phyloP scores from a whole-genome alignment of 2,797 vertebrate genomes.

The Anguilla pacifica region DNA sequence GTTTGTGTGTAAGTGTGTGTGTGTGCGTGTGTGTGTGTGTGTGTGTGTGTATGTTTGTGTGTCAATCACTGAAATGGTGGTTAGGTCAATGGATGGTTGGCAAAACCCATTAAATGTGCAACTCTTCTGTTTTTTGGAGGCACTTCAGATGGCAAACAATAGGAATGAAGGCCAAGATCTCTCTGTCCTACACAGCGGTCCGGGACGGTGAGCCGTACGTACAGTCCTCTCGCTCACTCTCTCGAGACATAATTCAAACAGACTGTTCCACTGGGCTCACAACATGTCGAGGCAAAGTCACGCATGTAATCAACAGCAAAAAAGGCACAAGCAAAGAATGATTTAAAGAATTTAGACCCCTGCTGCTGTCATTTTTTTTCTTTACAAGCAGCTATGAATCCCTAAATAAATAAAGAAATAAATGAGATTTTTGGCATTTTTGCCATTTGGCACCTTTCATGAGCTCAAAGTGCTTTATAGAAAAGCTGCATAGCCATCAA shows the following conservation, averaged over 20 bases:
- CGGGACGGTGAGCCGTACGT: background rate
- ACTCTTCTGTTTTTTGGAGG: background rate
- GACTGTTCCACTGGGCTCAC: background rate
- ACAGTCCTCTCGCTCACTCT: background rate
- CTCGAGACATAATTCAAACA: background rate
- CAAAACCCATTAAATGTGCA: background rate
- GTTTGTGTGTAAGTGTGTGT: too few species aligned
- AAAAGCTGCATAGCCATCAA: too few species aligned
- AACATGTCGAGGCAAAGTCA: background rate
- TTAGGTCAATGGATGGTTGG: too few species aligned
- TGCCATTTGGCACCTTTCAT: too few species aligned
- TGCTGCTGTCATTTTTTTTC: background rate
- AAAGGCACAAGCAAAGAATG: background rate
- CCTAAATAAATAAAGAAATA: too few species aligned
- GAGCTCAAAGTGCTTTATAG: too few species aligned
- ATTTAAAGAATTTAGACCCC: background rate
- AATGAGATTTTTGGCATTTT: too few species aligned
- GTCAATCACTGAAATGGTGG: too few species aligned
- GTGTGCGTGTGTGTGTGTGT: too few species aligned
- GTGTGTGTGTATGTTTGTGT: too few species aligned
- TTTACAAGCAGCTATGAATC: too few species aligned
- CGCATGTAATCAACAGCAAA: background rate
- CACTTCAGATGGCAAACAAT: background rate
- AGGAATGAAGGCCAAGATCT: background rate
- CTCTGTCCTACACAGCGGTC: background rate